These are phyloP conservation scores for Nasonovia ribisnigri DNA, from an alignment of 2,888 invertebrate genomes.

Conservation along the genomic window DNA sequence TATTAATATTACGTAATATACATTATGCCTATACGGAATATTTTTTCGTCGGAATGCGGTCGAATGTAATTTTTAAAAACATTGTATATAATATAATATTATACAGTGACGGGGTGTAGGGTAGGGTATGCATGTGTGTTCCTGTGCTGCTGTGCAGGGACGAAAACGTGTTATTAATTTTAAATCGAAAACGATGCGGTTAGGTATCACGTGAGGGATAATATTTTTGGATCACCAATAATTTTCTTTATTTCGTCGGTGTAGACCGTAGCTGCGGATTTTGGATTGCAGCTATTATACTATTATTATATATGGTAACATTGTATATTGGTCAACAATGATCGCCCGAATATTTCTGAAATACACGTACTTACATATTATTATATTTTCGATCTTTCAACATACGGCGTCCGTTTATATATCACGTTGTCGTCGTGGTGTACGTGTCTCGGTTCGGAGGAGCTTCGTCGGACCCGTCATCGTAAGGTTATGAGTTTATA, in stretches of 20 bases:
- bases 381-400: slow-evolving; percentile 11
- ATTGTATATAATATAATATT: neutral
- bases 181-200: neutral
- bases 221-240: neutral
- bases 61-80: neutral
- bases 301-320: neutral
- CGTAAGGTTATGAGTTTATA: slow-evolving; percentile 20
- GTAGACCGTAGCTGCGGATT: neutral
- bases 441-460: neutral
- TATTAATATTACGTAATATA: neutral
- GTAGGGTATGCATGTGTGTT: neutral
- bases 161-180: neutral
- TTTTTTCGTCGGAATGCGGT: neutral
- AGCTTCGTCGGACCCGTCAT: slow-evolving; percentile 32
- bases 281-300: neutral
- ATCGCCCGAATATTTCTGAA: neutral
- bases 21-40: neutral
- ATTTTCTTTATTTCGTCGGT: neutral
- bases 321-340: neutral
- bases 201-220: neutral
- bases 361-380: neutral
- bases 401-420: no score
- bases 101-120: neutral
- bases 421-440: slow-evolving; percentile 18
- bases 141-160: neutral